phyloP scores from a whole-genome alignment of 2,113 vertebrate genomes.

The Cacatua alba region DNA sequence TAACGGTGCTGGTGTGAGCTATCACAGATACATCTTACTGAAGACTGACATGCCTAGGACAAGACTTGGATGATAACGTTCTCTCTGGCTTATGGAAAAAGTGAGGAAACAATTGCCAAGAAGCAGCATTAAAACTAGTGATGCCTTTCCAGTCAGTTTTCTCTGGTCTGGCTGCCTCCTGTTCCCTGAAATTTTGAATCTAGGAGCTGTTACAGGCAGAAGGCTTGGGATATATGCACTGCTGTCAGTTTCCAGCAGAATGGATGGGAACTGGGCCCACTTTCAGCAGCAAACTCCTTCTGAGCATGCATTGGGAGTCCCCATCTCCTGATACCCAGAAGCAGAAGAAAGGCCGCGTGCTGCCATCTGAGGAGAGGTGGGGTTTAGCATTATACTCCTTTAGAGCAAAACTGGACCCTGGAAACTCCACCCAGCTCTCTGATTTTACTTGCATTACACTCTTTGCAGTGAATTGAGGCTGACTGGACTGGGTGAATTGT shows the following conservation, averaged over 20 bases:
- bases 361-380: neutral
- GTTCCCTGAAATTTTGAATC: neutral
- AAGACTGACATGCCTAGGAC: neutral
- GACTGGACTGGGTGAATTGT: neutral
- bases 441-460: neutral
- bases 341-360: neutral
- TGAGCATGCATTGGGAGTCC: fast-evolving
- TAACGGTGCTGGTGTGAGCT: neutral
- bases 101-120: neutral
- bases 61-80: neutral
- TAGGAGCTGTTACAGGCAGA: neutral
- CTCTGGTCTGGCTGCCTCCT: neutral
- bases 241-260: neutral
- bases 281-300: neutral
- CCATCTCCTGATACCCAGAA: neutral
- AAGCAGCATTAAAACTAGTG: neutral
- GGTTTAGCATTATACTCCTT: neutral
- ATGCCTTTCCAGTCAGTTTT: neutral
- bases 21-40: neutral
- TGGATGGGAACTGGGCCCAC: neutral
- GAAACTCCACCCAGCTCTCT: neutral
- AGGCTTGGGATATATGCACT: neutral
- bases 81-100: neutral
- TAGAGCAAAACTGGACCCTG: neutral
- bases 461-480: neutral